Base-by-base conservation (phyloP, 2,113 vertebrate genomes). In the Columba janthina region DNA sequence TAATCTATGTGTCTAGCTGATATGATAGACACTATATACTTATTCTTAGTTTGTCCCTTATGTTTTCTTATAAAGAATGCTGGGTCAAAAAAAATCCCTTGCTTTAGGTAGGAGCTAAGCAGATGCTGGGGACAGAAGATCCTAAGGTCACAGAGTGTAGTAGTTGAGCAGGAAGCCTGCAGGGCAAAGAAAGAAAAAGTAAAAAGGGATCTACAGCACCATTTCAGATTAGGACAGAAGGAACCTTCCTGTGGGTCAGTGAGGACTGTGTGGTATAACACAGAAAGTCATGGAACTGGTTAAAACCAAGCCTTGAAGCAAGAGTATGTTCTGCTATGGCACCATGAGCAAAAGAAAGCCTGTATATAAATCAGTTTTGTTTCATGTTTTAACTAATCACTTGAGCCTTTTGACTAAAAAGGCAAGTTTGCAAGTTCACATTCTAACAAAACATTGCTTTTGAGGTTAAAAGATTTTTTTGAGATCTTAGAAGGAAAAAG, bases 121-220 rank as follows among this genome's bases (percentile, higher is more conserved):
- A 34, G 9, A 20, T 32, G 32, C 25, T 66, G 21, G 9, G 12
- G 12, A 38, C 25, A 36, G 44, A 69, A 74, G 61, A 54, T 14
- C 44, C 29, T 48, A 22, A 75, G 46, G 17, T 44, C 44, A 51
- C 21, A 56, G n/a, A 4, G 10, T 28, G 9, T 7, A 38, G 28
- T 15, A 71, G 51, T 5, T 15, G 32, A 77, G 32, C 5, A 46
- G 21, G 12, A 57, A 67, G 13, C 13, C 32, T 36, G 13, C 3
- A 29, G 10, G 9, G n/a, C 5, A 4, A 36, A 40, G 19, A 16
- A 36, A n/a, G 25, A 14, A 15, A 1, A 19, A 4, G 18, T 3
- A 57, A 24, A 29, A 29, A 40, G 26, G 6, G 2, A 44, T 25
- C 54, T n/a, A 38, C 3, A 80, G 14, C 3, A 9, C 40, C 14